Evolutionary conservation across 2,113 vertebrate genomes (phyloP).

Genomic region (Syrmaticus mikado): DNA sequence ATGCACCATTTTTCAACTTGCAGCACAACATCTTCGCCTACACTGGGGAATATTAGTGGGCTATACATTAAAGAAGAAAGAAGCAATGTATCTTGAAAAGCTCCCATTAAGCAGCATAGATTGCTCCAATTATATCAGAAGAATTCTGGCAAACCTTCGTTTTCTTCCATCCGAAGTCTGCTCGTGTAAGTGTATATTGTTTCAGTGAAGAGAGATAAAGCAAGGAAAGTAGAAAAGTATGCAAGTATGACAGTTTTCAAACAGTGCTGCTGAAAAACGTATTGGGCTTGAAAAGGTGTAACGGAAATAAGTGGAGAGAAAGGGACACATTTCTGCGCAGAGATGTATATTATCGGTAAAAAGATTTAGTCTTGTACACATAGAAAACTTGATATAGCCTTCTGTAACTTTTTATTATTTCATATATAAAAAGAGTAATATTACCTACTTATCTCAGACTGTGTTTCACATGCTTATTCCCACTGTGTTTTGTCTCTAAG

Average conservation of each 20-base stretch:
- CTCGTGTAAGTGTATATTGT: background rate
- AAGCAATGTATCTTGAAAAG: background rate
- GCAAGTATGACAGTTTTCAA: background rate
- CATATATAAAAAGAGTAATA: background rate
- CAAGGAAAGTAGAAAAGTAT: background rate
- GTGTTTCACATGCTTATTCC: background rate
- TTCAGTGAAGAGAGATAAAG: background rate
- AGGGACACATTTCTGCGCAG: background rate
- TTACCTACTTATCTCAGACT: background rate
- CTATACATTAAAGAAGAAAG: background rate
- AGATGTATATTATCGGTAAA: background rate
- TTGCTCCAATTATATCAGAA: background rate
- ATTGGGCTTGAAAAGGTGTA: background rate
- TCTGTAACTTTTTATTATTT: slow-evolving; percentile 12
- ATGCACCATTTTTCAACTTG: background rate
- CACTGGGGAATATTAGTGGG: background rate
- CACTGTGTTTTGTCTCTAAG: background rate
- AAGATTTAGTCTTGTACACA: background rate
- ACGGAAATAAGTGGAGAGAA: background rate
- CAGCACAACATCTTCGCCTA: background rate
- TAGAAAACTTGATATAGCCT: background rate
- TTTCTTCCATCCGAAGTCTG: background rate
- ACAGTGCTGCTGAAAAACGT: background rate
- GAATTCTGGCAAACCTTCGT: background rate
- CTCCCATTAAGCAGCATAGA: background rate